These are phyloP conservation scores for Ascaphus truei DNA, from an alignment of 2,113 vertebrate genomes.

Conservation along the genomic window DNA sequence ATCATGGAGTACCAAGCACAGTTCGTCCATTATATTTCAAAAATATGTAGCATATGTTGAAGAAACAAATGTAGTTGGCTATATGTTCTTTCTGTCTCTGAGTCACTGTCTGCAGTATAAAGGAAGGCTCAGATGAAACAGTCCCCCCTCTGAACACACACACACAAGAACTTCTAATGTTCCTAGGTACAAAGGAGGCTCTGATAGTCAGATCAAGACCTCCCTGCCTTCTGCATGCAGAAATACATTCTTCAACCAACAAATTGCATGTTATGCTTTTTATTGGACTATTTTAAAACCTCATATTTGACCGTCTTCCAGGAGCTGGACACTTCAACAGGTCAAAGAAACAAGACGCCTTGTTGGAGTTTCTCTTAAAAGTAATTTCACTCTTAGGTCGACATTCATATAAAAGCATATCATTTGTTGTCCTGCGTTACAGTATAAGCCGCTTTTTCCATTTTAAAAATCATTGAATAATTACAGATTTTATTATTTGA, in stretches of 20 bases:
- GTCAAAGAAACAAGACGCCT: neutral
- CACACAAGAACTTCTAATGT: no score
- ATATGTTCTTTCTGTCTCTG: neutral
- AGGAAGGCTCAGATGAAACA: slow-evolving; percentile 1
- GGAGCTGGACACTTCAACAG: neutral
- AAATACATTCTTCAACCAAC: slow-evolving; percentile 9
- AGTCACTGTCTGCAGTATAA: slow-evolving; percentile 12
- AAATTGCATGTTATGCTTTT: slow-evolving; percentile 22
- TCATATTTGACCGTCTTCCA: neutral
- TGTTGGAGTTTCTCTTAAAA: neutral
- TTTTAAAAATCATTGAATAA: no score
- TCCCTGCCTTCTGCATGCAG: slow-evolving; percentile 3
- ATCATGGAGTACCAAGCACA: neutral
- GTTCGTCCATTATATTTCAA: neutral
- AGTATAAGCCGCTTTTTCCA: no score
- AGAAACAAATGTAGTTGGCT: neutral
- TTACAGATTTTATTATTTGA: no score
- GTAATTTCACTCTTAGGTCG: neutral
- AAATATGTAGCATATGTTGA: neutral
- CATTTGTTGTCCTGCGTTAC: no score
- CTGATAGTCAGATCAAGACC: neutral
- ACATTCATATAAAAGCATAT: no score
- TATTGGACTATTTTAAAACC: slow-evolving; percentile 13
- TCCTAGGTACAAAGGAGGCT: slow-evolving; percentile 3
- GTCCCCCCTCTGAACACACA: neutral